Conservation (phyloP, 1,140 invertebrate genomes). For the Drosophila varians region DNA sequence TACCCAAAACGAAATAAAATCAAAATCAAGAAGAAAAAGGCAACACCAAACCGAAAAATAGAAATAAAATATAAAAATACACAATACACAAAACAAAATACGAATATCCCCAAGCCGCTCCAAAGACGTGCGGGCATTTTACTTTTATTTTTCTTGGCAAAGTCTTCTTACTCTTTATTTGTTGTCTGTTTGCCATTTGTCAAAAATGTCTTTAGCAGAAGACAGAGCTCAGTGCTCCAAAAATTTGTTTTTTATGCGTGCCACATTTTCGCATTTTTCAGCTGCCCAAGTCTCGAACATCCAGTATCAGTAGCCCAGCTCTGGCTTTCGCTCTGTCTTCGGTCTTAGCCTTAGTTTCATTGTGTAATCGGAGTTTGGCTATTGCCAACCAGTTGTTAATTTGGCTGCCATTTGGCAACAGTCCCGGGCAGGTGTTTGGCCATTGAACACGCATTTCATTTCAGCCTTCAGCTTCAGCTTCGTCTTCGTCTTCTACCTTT, state of each 20-base stretch:
- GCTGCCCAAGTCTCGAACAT: background rate
- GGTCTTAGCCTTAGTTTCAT: constrained; percentile 23
- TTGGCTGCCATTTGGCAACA: constrained; percentile 60
- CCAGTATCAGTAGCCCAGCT: constrained; percentile 2
- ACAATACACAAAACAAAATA: background rate
- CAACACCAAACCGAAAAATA: constrained; percentile 18
- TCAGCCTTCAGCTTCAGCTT: background rate
- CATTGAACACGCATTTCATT: constrained; percentile 34
- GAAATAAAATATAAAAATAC: constrained; percentile 23
- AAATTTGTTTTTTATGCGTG: constrained; percentile 53
- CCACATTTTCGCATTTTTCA: constrained; percentile 27
- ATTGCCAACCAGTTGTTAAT: constrained; percentile 71
- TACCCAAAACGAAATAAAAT: constrained; percentile 23
- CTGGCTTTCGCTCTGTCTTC: background rate
- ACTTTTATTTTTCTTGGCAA: constrained; percentile 57
- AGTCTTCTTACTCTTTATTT: constrained; percentile 32
- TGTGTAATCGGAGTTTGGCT: constrained; percentile 55
- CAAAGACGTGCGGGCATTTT: constrained; percentile 36
- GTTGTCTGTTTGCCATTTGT: constrained; percentile 30
- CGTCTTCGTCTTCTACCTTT: constrained; percentile 1
- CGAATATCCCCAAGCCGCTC: constrained; percentile 14
- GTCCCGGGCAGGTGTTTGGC: constrained; percentile 38
- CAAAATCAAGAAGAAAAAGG: constrained; percentile 5
- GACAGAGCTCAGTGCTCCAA: constrained; percentile 12
- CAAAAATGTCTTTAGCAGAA: constrained; percentile 40